Evolutionary conservation across 2,888 invertebrate genomes (phyloP), one percentile per base, ranked within the genome.

Genomic region (Timema cristinae): DNA sequence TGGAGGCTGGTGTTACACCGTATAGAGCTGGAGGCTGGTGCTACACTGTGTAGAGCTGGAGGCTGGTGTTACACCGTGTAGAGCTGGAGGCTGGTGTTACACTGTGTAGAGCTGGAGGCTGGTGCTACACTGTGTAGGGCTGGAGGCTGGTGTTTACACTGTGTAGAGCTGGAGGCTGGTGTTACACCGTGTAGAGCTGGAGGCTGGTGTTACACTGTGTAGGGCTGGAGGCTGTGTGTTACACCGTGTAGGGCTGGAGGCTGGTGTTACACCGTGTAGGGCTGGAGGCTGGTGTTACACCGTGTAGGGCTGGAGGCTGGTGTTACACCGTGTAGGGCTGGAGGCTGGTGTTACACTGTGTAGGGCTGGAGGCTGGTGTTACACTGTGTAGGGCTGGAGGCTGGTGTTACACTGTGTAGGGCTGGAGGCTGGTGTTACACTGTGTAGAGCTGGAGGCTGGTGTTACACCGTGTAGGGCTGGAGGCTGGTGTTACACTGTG

Each of bases 181-280:
- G 32, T 32, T 32, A 32, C 32, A 32, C 32, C 4, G 32, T 32
- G 32, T 32, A n/a, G 32, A 32, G 32, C 1, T 32, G 32, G 32
- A 32, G 32, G 32, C 32, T 32, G 32, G 32, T 32, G 32, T 32
- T 32, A 32, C 32, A 32, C 32, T 32, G 32, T 32, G 32, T 32
- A 4, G 32, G 32, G 32, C 32, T 66, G 8, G 7, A 13, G 71
- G 47, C 67, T 49, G 49, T n/a, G 67, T 59, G 67, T 52, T 67
- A 71, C 67, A 48, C 67, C 16, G 70, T 47, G 47, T 61, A 47
- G 10, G 16, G 32, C 15, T 32, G 32, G 32, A 2, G 32, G 32
- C 32, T 32, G 32, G 32, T 32, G 2, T 32, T 32, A 32, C 32
- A 32, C 32, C 4, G 32, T 32, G 32, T 32, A 4, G 32, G 2